A percentile compares a stretch with the other conserved stretches of the same genome.
phyloP scores from a whole-genome alignment of 2,113 vertebrate genomes.

The Daphoenositta chrysoptera region DNA sequence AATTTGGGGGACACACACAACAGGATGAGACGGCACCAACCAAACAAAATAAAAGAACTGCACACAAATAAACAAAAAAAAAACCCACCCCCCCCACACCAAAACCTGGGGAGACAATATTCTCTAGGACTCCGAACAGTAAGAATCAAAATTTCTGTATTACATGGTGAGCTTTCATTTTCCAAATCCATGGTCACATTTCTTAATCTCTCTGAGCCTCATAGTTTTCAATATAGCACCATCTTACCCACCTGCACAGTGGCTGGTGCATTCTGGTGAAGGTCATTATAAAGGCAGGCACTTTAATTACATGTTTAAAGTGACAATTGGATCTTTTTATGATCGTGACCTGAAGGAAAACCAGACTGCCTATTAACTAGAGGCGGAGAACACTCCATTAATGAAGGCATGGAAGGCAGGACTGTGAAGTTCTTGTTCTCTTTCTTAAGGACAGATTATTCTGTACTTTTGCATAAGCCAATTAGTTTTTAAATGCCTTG shows the following conservation, averaged over 20 bases:
- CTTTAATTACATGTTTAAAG: background rate
- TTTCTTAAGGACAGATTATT: background rate
- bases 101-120: background rate
- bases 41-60: background rate
- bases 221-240: background rate
- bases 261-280: background rate
- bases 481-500: background rate
- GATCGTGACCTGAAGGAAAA: background rate
- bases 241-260: background rate
- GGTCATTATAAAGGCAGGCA: background rate
- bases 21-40: accelerated
- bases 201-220: background rate
- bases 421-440: background rate
- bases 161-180: background rate
- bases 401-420: background rate
- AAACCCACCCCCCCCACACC: too few species aligned
- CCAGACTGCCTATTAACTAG: background rate
- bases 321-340: background rate
- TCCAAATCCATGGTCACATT: background rate
- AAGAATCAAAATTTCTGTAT: background rate
- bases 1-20: background rate
- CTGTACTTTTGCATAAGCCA: background rate
- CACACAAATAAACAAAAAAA: background rate
- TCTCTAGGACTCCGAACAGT: background rate
- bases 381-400: background rate